Evolutionary conservation across 2,888 invertebrate species (phyloP).

Genomic region (Gymnoscelis rufifasciata): DNA sequence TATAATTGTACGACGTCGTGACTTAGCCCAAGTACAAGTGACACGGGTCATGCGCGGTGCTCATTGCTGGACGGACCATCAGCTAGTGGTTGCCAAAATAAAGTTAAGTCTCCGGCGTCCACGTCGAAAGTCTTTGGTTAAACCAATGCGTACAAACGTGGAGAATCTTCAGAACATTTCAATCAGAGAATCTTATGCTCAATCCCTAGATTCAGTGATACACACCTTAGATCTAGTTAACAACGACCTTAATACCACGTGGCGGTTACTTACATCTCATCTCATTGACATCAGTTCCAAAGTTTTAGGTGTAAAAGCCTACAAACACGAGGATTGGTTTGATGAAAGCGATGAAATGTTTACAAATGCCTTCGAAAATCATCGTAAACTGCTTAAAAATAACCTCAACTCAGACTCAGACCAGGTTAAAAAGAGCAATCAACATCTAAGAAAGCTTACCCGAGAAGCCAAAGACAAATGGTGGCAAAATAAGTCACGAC

Average conservation of each 20-base stretch:
- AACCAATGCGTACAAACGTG: not conserved
- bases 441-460: too few species aligned
- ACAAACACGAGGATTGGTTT: not conserved
- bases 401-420: too few species aligned
- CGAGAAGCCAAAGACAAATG: too few species aligned
- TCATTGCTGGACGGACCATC: slow-evolving; percentile 3
- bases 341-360: not conserved
- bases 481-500: too few species aligned
- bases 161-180: not conserved
- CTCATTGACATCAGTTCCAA: not conserved
- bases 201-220: not conserved
- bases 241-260: not conserved
- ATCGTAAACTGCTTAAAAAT: not conserved
- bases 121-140: not conserved
- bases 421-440: too few species aligned
- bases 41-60: slow-evolving; percentile 4
- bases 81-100: not conserved
- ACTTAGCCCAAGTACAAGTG: not conserved
- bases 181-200: not conserved
- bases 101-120: not conserved
- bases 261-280: not conserved
- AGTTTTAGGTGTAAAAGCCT: not conserved
- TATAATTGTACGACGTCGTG: not conserved
- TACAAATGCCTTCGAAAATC: not conserved
- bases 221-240: not conserved